Base-by-base conservation (phyloP, 2,888 invertebrate genomes). In the Cotesia congregata region DNA sequence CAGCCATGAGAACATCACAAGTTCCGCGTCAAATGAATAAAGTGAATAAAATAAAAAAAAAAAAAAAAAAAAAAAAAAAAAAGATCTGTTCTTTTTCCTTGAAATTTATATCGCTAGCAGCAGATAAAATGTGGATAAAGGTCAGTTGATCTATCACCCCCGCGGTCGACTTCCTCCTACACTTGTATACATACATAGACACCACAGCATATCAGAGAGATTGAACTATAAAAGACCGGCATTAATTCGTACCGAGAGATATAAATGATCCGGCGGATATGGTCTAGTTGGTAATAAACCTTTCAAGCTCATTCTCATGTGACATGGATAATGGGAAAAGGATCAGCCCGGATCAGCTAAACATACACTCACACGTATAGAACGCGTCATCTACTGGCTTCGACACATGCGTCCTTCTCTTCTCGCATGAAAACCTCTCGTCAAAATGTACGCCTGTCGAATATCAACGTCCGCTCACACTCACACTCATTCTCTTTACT, bases 381-480 rank as follows among this genome's bases (percentile, higher is more conserved):
- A 17, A 64, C 65, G 72, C 68, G 64, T 75, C 70, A 50, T 50
- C 7, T 50, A 67, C 68, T 65, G 72, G 62, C 70, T 71, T 30
- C 39, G 62, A 68, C 75, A 65, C 65, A 76, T 40, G 60, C 70
- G 67, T 50, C 50, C 9, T 75, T 64, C 64, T 12, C 9, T 75
- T 20, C 64, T 61, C 70, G 59, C 69, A 70, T 62, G 64, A 78
- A 79, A 78, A 81, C 76, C 77, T 41, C 77, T 72, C 79, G 78
- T 79, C 78, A 77, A 80, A 81, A 71, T 69, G 78, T 78, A 77
- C 83, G 83, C 81, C 77, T 79, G 78, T 80, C 81, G 85, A 85
- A 85, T 85, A 85, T 84, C 82, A 85, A 85, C 83, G 83, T 78
- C 78, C 80, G 69, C 73, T 69, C 75, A 71, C 71, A 62, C 76